A percentile compares a stretch with the other conserved stretches of the same genome.
phyloP scores from a whole-genome alignment of 35 echinoderm and acorn worm genomes.

The Lytechinus pictus region DNA sequence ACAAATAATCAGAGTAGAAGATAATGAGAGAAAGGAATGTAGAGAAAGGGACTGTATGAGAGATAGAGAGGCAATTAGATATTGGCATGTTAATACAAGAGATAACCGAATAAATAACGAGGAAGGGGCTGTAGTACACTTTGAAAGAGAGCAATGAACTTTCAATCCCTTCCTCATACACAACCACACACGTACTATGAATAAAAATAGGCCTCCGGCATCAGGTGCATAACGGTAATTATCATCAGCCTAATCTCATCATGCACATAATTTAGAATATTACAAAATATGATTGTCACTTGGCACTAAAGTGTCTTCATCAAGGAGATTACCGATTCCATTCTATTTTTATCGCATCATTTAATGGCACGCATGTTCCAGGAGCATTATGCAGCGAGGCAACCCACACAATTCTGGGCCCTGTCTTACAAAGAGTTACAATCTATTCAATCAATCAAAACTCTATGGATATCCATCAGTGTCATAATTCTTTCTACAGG shows the following conservation, averaged over 20 bases:
- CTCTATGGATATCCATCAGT: too few species aligned
- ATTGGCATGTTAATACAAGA: too few species aligned
- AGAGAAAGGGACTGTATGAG: neutral
- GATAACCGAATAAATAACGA: too few species aligned
- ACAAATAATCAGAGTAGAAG: too few species aligned
- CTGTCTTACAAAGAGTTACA: too few species aligned
- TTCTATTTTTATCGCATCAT: neutral
- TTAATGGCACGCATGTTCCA: neutral
- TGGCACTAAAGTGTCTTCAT: neutral
- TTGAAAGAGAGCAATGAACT: neutral
- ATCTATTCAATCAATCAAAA: too few species aligned
- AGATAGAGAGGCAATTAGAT: neutral
- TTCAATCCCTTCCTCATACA: too few species aligned
- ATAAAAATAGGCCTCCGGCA: neutral
- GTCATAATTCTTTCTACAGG: too few species aligned
- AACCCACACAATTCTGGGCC: too few species aligned
- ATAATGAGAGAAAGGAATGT: too few species aligned
- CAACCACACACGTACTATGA: neutral
- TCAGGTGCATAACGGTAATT: neutral
- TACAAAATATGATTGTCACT: neutral
- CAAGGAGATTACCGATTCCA: neutral
- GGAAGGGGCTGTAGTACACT: neutral
- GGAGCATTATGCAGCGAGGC: neutral
- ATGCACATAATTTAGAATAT: conserved; percentile 2
- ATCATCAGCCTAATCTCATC: conserved; percentile 10